phyloP scores from a whole-genome alignment of 2,797 vertebrate genomes.

The Notamacropus eugenii region DNA sequence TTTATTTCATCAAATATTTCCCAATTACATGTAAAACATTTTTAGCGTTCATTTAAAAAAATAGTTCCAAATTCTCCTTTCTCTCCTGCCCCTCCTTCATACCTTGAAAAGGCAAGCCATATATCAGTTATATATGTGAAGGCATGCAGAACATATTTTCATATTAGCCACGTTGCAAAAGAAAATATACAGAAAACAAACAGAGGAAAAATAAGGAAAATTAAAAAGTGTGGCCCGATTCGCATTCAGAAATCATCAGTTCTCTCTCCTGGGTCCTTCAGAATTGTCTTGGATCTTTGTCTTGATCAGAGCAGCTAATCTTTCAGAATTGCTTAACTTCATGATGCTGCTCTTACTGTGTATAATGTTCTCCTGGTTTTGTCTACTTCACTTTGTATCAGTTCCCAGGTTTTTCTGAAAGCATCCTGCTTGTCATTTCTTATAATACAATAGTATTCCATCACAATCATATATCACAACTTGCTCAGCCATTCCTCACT shows the following conservation, averaged over 20 bases:
- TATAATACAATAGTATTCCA: too few relatives aligned
- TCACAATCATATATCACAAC: too few relatives aligned
- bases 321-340: too few relatives aligned
- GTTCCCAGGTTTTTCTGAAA: too few relatives aligned
- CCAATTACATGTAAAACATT: neutral
- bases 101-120: too few relatives aligned
- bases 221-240: neutral
- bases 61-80: neutral
- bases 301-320: neutral
- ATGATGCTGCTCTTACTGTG: too few relatives aligned
- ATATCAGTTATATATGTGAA: neutral
- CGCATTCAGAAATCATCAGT: neutral
- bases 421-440: too few relatives aligned
- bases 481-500: too few relatives aligned
- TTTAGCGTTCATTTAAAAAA: neutral
- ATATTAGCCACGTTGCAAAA: neutral
- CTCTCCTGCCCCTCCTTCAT: neutral
- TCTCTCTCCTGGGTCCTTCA: neutral
- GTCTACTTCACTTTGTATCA: too few relatives aligned
- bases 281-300: neutral
- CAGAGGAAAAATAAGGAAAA: neutral
- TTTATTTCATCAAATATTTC: neutral
- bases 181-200: neutral
- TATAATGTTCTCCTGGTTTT: too few relatives aligned
- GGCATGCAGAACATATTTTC: neutral